Percentiles rank a stretch among this genome's conserved stretches.
Conservation (phyloP, 2,797 vertebrate genomes). For the Ciconia nigra region DNA sequence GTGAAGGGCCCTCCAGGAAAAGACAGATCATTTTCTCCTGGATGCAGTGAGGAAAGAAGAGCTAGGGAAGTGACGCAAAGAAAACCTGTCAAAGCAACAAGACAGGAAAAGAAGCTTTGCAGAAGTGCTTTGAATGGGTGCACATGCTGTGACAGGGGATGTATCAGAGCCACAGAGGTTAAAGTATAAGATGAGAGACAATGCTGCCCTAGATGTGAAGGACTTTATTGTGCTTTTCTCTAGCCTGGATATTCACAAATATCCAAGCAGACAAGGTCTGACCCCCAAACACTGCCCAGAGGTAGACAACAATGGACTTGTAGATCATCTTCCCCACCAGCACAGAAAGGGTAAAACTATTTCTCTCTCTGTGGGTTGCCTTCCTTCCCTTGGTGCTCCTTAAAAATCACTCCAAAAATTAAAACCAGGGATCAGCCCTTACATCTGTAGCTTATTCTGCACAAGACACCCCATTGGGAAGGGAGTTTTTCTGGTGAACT, state of each 20-base stretch:
- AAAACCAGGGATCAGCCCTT: neutral
- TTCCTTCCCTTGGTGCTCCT: neutral
- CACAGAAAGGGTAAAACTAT: neutral
- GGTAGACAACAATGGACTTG: neutral
- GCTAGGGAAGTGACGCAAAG: neutral
- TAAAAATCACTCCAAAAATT: neutral
- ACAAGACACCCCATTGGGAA: fast-evolving
- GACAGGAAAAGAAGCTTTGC: neutral
- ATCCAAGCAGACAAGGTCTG: neutral
- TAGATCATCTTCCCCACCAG: neutral
- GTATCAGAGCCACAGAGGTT: neutral
- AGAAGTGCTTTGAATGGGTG: neutral
- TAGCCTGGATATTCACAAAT: neutral
- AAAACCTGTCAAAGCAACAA: neutral
- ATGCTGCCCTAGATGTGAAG: neutral
- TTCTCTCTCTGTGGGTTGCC: neutral
- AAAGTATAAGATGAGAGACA: neutral
- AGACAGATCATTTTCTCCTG: neutral
- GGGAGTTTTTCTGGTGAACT: neutral
- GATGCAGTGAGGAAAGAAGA: neutral
- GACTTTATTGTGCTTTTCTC: neutral
- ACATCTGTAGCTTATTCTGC: neutral
- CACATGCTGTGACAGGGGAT: neutral
- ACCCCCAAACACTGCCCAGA: neutral
- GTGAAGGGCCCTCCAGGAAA: neutral